Evolutionary conservation across 2,797 vertebrate species (phyloP).

Genomic region (Adelosebastes latens): DNA sequence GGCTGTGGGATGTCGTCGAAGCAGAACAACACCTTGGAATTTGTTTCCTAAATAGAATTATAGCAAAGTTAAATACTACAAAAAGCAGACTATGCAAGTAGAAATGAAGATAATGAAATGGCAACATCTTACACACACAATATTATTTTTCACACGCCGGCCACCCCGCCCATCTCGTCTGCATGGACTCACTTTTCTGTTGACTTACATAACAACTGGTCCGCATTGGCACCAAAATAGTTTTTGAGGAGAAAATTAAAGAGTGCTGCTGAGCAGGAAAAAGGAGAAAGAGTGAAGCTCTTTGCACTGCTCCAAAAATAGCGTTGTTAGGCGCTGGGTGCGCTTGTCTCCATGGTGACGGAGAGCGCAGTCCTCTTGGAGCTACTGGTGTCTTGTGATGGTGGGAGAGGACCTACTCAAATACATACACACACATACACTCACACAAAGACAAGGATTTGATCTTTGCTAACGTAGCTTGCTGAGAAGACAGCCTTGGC

Average conservation of each 20-base stretch:
- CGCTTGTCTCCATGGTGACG: conserved; percentile 87
- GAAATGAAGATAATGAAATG: not conserved
- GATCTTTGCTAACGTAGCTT: conserved; percentile 10
- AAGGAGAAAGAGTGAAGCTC: conserved; percentile 78
- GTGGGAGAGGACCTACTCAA: conserved; percentile 76
- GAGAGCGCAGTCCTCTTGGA: conserved; percentile 79
- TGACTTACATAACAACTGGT: conserved; percentile 70
- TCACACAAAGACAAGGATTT: conserved; percentile 19
- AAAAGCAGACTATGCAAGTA: not conserved
- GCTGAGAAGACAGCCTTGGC: not conserved
- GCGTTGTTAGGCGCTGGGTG: conserved; percentile 84
- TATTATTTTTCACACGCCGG: not conserved
- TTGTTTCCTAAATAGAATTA: conserved; percentile 31
- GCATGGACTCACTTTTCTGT: conserved; percentile 24
- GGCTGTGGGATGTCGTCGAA: conserved; percentile 8
- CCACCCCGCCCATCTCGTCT: conserved; percentile 12
- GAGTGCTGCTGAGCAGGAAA: conserved; percentile 70
- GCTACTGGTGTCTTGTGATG: conserved; percentile 79
- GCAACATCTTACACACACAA: not conserved
- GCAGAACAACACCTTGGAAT: conserved; percentile 25
- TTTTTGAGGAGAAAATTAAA: conserved; percentile 77
- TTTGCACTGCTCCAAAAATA: conserved; percentile 86
- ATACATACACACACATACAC: conserved; percentile 26
- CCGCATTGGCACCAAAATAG: conserved; percentile 55
- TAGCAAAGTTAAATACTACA: not conserved